A percentile compares a stretch with the other conserved stretches of the same genome.
These are phyloP conservation scores for Ophioninae sp. DNA, from an alignment of 2,888 invertebrate genomes.

Conservation along the genomic window DNA sequence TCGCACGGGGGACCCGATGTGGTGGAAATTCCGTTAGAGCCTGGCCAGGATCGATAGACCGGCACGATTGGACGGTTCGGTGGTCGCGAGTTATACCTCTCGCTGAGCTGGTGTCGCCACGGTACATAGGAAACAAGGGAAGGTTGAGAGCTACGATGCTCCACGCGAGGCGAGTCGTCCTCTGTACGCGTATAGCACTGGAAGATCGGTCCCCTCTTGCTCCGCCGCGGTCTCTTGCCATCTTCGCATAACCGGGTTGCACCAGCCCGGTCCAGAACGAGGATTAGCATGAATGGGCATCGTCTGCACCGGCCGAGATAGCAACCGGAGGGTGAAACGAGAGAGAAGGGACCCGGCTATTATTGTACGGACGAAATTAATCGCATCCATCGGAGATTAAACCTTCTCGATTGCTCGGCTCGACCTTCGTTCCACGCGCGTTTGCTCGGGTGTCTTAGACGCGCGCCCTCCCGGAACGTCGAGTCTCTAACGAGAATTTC, in stretches of 20 bases:
- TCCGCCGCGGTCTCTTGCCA: conserved; percentile 32
- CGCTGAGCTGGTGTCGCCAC: conserved; percentile 53
- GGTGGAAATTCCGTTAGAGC: conserved; percentile 40
- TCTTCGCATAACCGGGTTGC: conserved; percentile 33
- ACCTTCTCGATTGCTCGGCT: conserved; percentile 70
- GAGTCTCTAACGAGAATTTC: background rate
- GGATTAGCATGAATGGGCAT: conserved; percentile 78
- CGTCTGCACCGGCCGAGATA: conserved; percentile 75
- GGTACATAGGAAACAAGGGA: conserved; percentile 63
- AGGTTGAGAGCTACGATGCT: conserved; percentile 63
- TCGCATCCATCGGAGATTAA: conserved; percentile 75
- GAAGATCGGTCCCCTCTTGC: conserved; percentile 25
- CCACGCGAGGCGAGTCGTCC: conserved; percentile 42
- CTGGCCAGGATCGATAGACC: conserved; percentile 77
- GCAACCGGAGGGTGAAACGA: conserved; percentile 66
- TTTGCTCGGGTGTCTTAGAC: background rate
- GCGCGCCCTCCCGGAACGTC: background rate
- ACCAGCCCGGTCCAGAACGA: conserved; percentile 58
- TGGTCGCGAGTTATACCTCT: conserved; percentile 56
- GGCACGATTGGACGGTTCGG: conserved; percentile 73
- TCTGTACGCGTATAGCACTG: conserved; percentile 23
- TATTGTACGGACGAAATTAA: conserved; percentile 77
- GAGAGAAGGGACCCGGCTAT: conserved; percentile 67
- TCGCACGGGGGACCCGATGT: conserved; percentile 12
- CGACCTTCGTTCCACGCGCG: background rate